These are phyloP conservation scores for Gambusia holbrooki DNA, from an alignment of 2,113 vertebrate species.

Conservation along the genomic window DNA sequence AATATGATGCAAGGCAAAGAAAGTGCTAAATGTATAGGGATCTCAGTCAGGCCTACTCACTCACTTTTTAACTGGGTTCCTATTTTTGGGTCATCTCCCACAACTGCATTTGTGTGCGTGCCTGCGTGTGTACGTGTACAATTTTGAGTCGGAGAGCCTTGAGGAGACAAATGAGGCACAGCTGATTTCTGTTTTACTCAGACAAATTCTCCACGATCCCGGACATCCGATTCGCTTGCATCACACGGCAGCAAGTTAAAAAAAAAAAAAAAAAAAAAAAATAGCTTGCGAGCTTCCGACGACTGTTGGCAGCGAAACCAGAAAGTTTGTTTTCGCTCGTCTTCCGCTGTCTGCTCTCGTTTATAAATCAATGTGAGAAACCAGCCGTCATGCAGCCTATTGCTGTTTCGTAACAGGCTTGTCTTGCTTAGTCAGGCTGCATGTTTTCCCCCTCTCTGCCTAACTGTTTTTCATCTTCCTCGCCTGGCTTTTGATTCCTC, in stretches of 20 bases:
- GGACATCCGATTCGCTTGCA: constrained; percentile 36
- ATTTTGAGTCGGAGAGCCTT: neutral
- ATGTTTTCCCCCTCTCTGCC: constrained; percentile 2
- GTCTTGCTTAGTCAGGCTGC: constrained; percentile 67
- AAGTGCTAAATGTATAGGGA: no score
- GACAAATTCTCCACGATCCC: constrained; percentile 39
- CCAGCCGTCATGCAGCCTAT: constrained; percentile 47
- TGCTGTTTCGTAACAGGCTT: constrained; percentile 61
- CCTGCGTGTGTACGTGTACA: neutral
- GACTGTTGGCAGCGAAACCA: constrained; percentile 69
- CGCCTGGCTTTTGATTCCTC: constrained; percentile 4
- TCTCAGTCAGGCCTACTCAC: neutral
- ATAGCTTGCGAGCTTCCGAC: constrained; percentile 54
- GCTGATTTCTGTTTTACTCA: constrained; percentile 26
- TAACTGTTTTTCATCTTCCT: constrained; percentile 8
- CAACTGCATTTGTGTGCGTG: neutral
- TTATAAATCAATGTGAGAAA: constrained; percentile 67
- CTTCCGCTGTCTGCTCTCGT: constrained; percentile 70
- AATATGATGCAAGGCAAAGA: no score
- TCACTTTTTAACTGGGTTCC: no score
- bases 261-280: constrained; percentile 1
- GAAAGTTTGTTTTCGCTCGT: constrained; percentile 74
- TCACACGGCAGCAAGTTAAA: constrained; percentile 55
- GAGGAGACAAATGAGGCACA: neutral
- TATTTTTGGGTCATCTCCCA: neutral